Percentiles rank a stretch among this genome's conserved stretches.
phyloP scores from a whole-genome alignment of 2,113 vertebrate genomes.

The Dolichallabes microphthalmus region DNA sequence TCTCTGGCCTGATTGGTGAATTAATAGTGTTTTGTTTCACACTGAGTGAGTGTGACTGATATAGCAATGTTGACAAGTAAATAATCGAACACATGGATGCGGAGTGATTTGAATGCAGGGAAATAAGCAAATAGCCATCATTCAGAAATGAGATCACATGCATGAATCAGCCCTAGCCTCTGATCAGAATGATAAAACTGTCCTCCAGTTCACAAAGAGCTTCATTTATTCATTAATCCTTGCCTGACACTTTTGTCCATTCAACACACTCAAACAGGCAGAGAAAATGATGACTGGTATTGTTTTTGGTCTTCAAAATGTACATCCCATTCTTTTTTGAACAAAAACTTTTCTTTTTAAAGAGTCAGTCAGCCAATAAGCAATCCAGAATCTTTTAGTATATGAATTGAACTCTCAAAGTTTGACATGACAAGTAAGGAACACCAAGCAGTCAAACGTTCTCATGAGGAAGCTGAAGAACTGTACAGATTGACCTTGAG shows the following conservation, averaged over 20 bases:
- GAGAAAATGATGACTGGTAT: conserved; percentile 32
- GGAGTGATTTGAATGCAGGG: no score
- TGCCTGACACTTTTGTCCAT: conserved; percentile 39
- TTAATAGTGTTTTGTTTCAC: no score
- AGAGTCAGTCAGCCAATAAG: conserved; percentile 19
- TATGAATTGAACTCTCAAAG: conserved; percentile 44
- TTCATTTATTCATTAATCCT: conserved; percentile 4
- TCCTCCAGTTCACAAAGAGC: conserved; percentile 19
- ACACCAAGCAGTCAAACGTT: conserved; percentile 29
- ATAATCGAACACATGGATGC: no score
- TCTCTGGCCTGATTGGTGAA: no score
- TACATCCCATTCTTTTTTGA: background rate
- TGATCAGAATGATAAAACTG: background rate
- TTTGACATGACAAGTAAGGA: conserved; percentile 53
- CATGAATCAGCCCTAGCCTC: no score
- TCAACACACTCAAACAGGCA: conserved; percentile 30
- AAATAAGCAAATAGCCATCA: no score
- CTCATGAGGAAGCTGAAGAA: conserved; percentile 47
- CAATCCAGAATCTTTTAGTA: conserved; percentile 4
- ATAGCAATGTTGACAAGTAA: no score
- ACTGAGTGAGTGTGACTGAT: no score
- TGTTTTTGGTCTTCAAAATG: conserved; percentile 39
- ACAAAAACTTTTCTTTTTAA: background rate
- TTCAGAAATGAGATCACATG: no score
- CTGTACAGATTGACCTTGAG: conserved; percentile 57